phyloP scores from a whole-genome alignment of 1,140 invertebrate genomes.

The Cydia fagiglandana region DNA sequence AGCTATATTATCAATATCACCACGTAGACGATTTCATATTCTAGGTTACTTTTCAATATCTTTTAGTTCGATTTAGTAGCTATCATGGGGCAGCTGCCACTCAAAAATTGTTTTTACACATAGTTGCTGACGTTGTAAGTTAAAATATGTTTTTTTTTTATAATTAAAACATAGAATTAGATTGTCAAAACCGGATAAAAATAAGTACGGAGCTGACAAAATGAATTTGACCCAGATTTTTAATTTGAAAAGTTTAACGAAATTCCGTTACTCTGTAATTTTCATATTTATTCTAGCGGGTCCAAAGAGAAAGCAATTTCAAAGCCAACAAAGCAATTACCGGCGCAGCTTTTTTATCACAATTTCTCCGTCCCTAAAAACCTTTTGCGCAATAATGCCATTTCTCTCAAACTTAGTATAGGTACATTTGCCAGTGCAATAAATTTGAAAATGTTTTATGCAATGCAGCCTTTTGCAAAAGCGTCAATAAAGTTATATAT shows the following conservation, averaged over 20 bases:
- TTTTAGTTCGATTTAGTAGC: no score
- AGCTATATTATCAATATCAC: no score
- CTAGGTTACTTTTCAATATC: no score
- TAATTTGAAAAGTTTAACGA: constrained; percentile 13
- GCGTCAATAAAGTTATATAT: constrained; percentile 38
- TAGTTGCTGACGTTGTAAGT: no score
- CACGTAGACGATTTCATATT: no score
- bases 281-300: constrained; percentile 20
- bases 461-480: constrained; percentile 55
- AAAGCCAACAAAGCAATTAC: constrained; percentile 26
- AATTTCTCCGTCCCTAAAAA: constrained; percentile 54
- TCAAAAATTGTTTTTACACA: no score
- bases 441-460: constrained; percentile 42
- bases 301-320: constrained; percentile 16
- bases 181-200: no score
- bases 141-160: no score
- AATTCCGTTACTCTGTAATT: constrained; percentile 2
- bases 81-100: no score
- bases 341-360: constrained; percentile 38
- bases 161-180: no score
- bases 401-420: constrained; percentile 47
- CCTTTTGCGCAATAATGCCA: constrained; percentile 61
- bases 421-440: constrained; percentile 26
- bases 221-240: not conserved
- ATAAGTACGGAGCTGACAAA: not conserved